These are phyloP conservation scores for Drosophila funebris DNA, from an alignment of 1,140 invertebrate genomes.

Conservation along the genomic window DNA sequence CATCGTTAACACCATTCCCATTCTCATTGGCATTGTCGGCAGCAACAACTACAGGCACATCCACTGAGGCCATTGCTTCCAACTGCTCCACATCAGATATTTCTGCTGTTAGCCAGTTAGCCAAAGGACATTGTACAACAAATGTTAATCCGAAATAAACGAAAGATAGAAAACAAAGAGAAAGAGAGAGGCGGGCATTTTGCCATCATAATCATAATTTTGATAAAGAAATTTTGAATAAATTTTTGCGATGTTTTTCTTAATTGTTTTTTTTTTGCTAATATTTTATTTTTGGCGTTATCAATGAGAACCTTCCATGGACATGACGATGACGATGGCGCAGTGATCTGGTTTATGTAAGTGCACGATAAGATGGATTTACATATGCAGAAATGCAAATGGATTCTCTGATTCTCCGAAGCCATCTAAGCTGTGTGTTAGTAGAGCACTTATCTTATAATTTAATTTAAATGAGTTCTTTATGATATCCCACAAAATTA, in stretches of 20 bases:
- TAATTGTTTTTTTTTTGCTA: constrained; percentile 12
- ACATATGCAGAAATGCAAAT: background rate
- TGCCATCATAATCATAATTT: constrained; percentile 52
- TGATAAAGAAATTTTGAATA: constrained; percentile 63
- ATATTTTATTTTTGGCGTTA: constrained; percentile 39
- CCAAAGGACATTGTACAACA: constrained; percentile 32
- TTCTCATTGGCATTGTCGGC: constrained; percentile 29
- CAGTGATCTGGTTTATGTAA: constrained; percentile 18
- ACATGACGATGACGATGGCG: constrained; percentile 37
- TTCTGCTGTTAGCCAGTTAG: constrained; percentile 46
- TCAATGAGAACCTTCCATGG: constrained; percentile 32
- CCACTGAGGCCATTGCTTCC: constrained; percentile 52
- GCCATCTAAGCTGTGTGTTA: background rate
- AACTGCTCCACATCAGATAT: constrained; percentile 69
- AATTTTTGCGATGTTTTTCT: constrained; percentile 31
- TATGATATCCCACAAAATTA: too few species aligned
- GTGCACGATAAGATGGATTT: constrained; percentile 15
- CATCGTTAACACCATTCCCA: constrained; percentile 40
- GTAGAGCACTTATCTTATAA: too few species aligned
- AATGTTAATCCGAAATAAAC: constrained; percentile 49
- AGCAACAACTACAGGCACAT: constrained; percentile 45
- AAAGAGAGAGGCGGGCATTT: constrained; percentile 56
- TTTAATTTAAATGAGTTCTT: too few species aligned
- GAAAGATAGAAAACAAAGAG: constrained; percentile 48
- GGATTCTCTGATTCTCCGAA: background rate